Base-by-base conservation (phyloP, 2,888 invertebrate genomes). In the Dasypolia templi region DNA sequence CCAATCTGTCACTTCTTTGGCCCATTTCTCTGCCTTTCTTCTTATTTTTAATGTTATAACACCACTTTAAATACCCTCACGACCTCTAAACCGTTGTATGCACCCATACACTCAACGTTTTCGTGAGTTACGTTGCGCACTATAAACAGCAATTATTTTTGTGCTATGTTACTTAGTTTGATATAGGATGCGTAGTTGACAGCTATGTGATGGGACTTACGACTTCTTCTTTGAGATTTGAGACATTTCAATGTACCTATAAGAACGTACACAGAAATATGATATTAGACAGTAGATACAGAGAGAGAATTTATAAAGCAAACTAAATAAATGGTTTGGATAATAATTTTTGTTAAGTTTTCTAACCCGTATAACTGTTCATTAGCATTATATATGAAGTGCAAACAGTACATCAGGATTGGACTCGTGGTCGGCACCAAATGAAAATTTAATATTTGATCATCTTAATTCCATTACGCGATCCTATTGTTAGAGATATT, bases 381-480 rank as follows among this genome's bases (percentile, higher is more conserved):
- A 81, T 77, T 69, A 78, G 32, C 56, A 75, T 77, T 63, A 82
- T 66, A 5, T 79, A 73, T 77, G 76, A 64, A 82, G 32, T 77
- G 72, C 65, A 75, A 82, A 79, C 68, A 81, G 75, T 79, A 75
- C 66, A 72, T 70, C 49, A 77, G 72, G 59, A 81, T 79, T 58
- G 66, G 66, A 68, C 67, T 71, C 53, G 79, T 72, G 84, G 81
- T 79, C 68, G 77, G 69, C 22, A 66, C 72, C 75, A 69, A 88
- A 88, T 87, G 87, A 87, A 86, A 89, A 82, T 85, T 87, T 87
- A 88, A 89, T 89, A 88, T 88, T 89, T 87, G 81, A 88, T 86
- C 82, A 83, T 81, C 71, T 76, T 84, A 86, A 84, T 84, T 84
- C 75, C 78, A 78, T 84, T 86, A 83, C 70, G 64, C 67, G 64